Conservation (phyloP, 1,140 invertebrate species). For the Caenorhabditis remanei region DNA sequence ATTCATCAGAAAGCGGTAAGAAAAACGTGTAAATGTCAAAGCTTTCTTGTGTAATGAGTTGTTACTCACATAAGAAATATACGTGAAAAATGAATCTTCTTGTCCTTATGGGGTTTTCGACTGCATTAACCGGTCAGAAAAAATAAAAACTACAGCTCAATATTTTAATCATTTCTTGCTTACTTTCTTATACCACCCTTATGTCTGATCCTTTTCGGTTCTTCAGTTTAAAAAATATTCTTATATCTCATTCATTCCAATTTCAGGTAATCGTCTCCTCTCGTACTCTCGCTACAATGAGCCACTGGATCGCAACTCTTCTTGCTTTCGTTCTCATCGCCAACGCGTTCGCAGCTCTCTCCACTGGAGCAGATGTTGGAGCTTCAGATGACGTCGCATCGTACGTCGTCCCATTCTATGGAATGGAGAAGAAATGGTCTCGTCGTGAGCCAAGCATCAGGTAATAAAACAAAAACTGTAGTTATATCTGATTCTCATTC, state of each 20-base stretch:
- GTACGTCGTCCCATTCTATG: slow-evolving; percentile 35
- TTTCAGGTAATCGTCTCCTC: slow-evolving; percentile 49
- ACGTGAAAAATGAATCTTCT: neutral
- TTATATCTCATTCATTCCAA: neutral
- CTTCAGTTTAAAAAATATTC: neutral
- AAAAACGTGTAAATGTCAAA: slow-evolving; percentile 17
- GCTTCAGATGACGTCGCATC: slow-evolving; percentile 26
- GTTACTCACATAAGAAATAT: neutral
- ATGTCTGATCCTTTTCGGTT: neutral
- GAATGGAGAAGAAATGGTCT: slow-evolving; percentile 51
- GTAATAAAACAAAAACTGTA: neutral
- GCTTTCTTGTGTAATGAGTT: neutral
- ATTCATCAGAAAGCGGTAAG: neutral
- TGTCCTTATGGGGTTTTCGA: neutral
- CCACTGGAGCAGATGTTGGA: slow-evolving; percentile 26
- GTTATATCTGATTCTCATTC: neutral
- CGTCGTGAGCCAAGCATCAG: slow-evolving; percentile 47
- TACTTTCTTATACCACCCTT: neutral
- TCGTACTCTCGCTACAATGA: slow-evolving; percentile 38
- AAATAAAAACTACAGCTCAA: neutral
- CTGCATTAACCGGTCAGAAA: neutral
- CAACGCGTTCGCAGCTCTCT: slow-evolving; percentile 34
- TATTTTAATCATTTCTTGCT: neutral
- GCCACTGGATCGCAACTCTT: slow-evolving; percentile 50
- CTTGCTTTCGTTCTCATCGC: slow-evolving; percentile 27